These are phyloP conservation scores for Rhinolophus ferrumequinum DNA, from an alignment of 2,113 vertebrate genomes.

Conservation along the genomic window DNA sequence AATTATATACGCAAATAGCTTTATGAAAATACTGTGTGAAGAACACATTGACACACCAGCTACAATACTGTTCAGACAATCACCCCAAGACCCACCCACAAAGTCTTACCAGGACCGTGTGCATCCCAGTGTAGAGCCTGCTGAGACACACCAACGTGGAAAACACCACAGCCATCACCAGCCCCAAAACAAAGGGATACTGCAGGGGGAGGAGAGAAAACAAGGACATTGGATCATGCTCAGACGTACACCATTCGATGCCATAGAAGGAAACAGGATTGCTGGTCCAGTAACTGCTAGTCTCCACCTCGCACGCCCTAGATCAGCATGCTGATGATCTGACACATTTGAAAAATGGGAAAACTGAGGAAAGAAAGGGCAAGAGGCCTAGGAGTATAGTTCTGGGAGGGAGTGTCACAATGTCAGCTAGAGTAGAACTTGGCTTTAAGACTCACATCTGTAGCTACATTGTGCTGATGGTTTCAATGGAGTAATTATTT, in stretches of 20 bases:
- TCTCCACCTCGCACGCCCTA: rapidly evolving
- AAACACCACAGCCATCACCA: constrained; percentile 88
- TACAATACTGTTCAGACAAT: no score
- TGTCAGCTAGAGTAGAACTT: background rate
- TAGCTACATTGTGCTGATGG: background rate
- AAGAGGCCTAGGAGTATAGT: background rate
- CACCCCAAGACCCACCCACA: rapidly evolving
- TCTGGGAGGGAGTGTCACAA: background rate
- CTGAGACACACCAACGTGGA: constrained; percentile 95
- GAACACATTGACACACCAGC: background rate
- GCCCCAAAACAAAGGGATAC: constrained; percentile 92
- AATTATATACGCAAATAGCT: background rate
- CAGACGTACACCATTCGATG: background rate
- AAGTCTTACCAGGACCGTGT: constrained; percentile 94
- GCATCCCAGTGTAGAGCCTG: constrained; percentile 97
- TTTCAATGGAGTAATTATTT: background rate
- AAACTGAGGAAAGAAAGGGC: background rate
- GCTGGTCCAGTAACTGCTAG: background rate
- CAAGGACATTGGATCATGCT: background rate
- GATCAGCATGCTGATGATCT: background rate
- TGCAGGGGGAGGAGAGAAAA: constrained; percentile 73
- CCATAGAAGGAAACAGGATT: background rate
- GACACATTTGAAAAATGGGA: background rate
- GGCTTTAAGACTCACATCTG: background rate
- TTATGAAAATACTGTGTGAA: background rate